These are phyloP conservation scores for Pollicipes pollicipes DNA, from an alignment of 1,140 invertebrate genomes.

Conservation along the genomic window DNA sequence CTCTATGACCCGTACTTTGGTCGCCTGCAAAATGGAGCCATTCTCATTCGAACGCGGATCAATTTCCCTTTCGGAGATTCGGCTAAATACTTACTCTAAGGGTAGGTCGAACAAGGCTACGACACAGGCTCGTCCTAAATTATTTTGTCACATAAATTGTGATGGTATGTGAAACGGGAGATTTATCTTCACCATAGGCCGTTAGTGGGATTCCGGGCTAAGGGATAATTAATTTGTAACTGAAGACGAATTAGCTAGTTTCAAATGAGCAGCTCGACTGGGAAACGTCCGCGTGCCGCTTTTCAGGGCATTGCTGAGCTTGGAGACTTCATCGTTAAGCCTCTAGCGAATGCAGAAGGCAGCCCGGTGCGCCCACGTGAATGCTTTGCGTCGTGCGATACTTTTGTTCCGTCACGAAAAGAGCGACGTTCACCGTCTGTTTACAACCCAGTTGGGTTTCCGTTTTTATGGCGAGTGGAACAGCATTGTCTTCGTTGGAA, in stretches of 20 bases:
- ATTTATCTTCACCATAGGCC: not conserved
- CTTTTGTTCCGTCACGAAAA: too few species aligned
- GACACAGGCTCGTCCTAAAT: not conserved
- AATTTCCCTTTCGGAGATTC: not conserved
- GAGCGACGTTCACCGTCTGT: too few species aligned
- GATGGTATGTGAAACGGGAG: constrained; percentile 1
- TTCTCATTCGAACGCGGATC: too few species aligned
- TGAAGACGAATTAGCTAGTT: not conserved
- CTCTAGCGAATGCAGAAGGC: too few species aligned
- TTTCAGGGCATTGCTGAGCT: too few species aligned
- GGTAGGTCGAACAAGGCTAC: not conserved
- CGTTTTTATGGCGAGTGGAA: not conserved
- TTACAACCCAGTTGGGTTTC: too few species aligned
- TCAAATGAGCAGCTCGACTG: not conserved
- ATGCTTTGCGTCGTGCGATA: too few species aligned
- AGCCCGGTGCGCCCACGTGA: too few species aligned
- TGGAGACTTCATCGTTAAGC: too few species aligned
- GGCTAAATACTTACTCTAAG: not conserved
- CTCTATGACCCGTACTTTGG: too few species aligned
- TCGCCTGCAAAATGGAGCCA: too few species aligned
- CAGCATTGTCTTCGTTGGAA: not conserved
- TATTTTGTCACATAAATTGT: constrained; percentile 2
- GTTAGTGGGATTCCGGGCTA: not conserved
- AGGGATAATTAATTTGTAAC: constrained; percentile 2
- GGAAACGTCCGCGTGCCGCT: too few species aligned